phyloP scores from a whole-genome alignment of 2,888 invertebrate species.

The Plagodis dolabraria region DNA sequence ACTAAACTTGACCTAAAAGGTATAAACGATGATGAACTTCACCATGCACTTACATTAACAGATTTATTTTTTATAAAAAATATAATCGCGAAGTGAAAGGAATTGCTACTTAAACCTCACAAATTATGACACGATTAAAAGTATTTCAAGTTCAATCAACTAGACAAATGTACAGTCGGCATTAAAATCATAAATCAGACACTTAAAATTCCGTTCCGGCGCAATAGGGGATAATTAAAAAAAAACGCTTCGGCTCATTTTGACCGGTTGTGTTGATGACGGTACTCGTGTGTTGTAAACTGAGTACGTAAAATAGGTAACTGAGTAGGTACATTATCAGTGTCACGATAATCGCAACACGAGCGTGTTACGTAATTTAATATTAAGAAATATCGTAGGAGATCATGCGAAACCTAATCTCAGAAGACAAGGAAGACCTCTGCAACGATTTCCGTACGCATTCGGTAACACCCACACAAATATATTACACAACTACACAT shows the following conservation, averaged over 20 bases:
- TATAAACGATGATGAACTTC: constrained; percentile 67
- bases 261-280: constrained; percentile 17
- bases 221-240: constrained; percentile 17
- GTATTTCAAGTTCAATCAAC: constrained; percentile 29
- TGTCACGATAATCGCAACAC: constrained; percentile 32
- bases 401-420: constrained; percentile 55
- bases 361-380: constrained; percentile 46
- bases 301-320: constrained; percentile 18
- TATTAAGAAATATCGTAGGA: constrained; percentile 47
- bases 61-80: constrained; percentile 1
- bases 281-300: constrained; percentile 18
- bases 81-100: constrained; percentile 31
- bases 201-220: constrained; percentile 14
- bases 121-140: constrained; percentile 31
- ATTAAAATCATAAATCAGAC: constrained; percentile 16
- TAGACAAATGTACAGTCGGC: constrained; percentile 16
- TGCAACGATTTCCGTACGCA: constrained; percentile 64
- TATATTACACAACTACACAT: constrained; percentile 53
- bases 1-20: constrained; percentile 81
- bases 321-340: constrained; percentile 26
- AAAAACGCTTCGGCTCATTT: constrained; percentile 2
- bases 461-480: constrained; percentile 56
- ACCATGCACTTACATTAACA: constrained; percentile 11
- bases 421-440: constrained; percentile 62
- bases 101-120: constrained; percentile 22